These are phyloP conservation scores for Gallinago jamesoni DNA, from an alignment of 2,113 vertebrate species.

Conservation along the genomic window DNA sequence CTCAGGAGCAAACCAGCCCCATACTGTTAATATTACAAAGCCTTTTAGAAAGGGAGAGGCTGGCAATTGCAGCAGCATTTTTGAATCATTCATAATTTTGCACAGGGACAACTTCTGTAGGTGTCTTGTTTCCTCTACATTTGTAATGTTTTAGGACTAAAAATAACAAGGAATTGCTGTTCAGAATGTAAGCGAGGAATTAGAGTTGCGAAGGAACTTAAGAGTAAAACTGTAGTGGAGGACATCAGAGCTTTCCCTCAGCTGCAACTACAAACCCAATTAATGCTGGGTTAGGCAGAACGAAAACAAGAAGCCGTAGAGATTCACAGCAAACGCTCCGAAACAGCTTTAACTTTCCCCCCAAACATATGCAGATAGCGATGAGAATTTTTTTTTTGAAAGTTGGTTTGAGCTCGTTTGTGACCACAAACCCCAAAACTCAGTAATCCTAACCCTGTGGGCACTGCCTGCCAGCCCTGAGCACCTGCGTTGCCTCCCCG, in stretches of 20 bases:
- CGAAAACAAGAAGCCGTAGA: neutral
- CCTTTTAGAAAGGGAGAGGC: neutral
- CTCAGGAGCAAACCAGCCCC: neutral
- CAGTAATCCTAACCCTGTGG: neutral
- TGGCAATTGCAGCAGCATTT: neutral
- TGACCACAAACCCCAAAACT: rapidly evolving
- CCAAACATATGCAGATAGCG: neutral
- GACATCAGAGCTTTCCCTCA: slow-evolving; percentile 39
- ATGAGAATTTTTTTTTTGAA: neutral
- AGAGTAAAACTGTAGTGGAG: neutral
- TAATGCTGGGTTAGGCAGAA: neutral
- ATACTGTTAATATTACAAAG: neutral
- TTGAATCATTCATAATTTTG: slow-evolving; percentile 53
- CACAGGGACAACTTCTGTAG: slow-evolving; percentile 40
- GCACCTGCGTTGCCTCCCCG: neutral
- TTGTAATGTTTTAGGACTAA: slow-evolving; percentile 34
- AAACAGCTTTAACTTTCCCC: neutral
- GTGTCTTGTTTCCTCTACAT: slow-evolving; percentile 43
- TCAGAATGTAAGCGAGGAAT: neutral
- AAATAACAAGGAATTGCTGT: slow-evolving; percentile 42
- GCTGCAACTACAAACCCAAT: neutral
- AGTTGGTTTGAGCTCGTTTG: neutral
- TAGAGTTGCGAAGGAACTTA: neutral
- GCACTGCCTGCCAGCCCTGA: neutral
- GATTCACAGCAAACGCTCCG: neutral